Percentiles rank a stretch among this genome's conserved stretches.
Conservation (phyloP, 1,140 invertebrate species). For the Papilio polyxenes region DNA sequence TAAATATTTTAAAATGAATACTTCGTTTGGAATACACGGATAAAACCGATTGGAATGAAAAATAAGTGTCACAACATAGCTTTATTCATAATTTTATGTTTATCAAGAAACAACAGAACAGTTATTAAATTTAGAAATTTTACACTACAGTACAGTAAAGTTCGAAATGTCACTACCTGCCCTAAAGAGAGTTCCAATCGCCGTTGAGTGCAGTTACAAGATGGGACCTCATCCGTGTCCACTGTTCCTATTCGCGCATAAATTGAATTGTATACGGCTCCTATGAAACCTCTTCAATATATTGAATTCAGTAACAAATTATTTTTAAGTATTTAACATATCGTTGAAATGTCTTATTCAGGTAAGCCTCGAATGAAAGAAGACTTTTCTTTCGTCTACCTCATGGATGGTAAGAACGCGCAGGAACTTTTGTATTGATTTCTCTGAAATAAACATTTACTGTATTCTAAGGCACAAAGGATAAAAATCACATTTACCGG, state of each 20-base stretch:
- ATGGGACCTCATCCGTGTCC: neutral
- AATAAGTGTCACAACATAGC: neutral
- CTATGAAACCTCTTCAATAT: neutral
- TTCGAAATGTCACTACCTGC: neutral
- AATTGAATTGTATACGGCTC: slow-evolving; percentile 10
- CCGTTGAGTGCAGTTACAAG: neutral
- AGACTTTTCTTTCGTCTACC: neutral
- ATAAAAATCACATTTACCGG: neutral
- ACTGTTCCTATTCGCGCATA: neutral
- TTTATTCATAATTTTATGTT: neutral
- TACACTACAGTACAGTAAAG: neutral
- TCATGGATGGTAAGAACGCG: neutral
- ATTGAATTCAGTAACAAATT: neutral
- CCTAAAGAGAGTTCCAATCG: neutral
- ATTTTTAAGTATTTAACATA: neutral
- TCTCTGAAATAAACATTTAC: neutral
- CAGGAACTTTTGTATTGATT: neutral
- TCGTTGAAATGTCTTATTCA: neutral
- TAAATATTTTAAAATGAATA: neutral
- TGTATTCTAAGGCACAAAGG: neutral
- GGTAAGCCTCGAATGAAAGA: neutral
- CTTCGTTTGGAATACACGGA: neutral
- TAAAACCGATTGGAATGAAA: neutral
- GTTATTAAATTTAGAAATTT: neutral
- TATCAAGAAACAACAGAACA: neutral